phyloP scores from a whole-genome alignment of 2,888 invertebrate genomes.

The Cenopis cana region DNA sequence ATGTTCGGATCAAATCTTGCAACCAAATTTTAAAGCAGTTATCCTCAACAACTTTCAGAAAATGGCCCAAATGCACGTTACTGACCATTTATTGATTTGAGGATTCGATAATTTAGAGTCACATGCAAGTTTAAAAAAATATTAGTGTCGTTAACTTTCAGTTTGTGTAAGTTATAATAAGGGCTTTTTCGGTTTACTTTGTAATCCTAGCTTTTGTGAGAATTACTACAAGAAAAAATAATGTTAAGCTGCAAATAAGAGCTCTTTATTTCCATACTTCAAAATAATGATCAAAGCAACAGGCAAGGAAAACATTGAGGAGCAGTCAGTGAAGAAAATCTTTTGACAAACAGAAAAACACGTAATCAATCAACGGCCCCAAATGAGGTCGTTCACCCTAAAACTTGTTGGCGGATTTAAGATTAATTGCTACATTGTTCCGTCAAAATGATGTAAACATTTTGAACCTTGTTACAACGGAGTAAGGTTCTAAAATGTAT shows the following conservation, averaged over 20 bases:
- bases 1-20: no score
- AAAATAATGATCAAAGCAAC: constrained; percentile 27
- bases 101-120: no score
- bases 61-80: no score
- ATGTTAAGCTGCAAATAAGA: neutral
- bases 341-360: constrained; percentile 76
- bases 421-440: constrained; percentile 39
- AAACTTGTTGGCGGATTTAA: constrained; percentile 41
- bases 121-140: no score
- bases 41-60: no score
- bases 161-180: no score
- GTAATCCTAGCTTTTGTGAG: neutral
- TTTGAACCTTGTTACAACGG: neutral
- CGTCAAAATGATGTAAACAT: neutral
- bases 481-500: neutral
- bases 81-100: no score
- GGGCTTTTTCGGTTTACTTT: no score
- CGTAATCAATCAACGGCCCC: constrained; percentile 67
- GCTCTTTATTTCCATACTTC: constrained; percentile 13
- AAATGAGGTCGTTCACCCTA: constrained; percentile 72
- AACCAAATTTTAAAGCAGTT: no score
- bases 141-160: no score
- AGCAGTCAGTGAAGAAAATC: constrained; percentile 64
- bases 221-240: neutral
- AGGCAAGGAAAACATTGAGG: constrained; percentile 43